These are phyloP conservation scores for Osmerus mordax DNA, from an alignment of 2,113 vertebrate genomes.

Conservation along the genomic window DNA sequence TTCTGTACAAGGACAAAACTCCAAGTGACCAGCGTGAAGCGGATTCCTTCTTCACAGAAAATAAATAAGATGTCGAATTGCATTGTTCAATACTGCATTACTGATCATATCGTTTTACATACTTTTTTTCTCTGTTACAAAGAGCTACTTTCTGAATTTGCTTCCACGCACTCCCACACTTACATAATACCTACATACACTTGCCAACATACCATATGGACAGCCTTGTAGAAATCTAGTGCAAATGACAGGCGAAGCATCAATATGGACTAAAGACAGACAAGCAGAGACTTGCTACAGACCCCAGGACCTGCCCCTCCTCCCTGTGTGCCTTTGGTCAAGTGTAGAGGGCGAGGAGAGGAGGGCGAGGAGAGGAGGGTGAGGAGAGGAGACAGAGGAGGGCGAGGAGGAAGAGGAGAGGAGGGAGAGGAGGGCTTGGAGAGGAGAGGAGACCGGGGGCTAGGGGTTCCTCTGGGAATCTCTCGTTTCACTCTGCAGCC, in stretches of 20 bases:
- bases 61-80: slow-evolving; percentile 62
- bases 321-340: slow-evolving; percentile 60
- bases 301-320: slow-evolving; percentile 24
- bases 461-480: slow-evolving; percentile 41
- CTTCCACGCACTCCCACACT: slow-evolving; percentile 31
- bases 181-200: slow-evolving; percentile 49
- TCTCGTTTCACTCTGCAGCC: slow-evolving; percentile 24
- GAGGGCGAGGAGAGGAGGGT: slow-evolving; percentile 14
- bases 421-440: no score
- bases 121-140: slow-evolving; percentile 29
- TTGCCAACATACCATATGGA: slow-evolving; percentile 53
- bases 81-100: slow-evolving; percentile 28
- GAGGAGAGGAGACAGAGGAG: no score
- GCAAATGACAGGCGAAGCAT: slow-evolving; percentile 72
- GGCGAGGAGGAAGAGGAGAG: no score
- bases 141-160: slow-evolving; percentile 32
- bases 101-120: slow-evolving; percentile 36
- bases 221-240: slow-evolving; percentile 61
- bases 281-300: slow-evolving; percentile 27
- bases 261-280: slow-evolving; percentile 50
- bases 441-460: slow-evolving; percentile 30
- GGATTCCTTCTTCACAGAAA: slow-evolving; percentile 38
- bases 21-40: slow-evolving; percentile 32
- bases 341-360: slow-evolving; percentile 55
- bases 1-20: slow-evolving; percentile 50